Evolutionary conservation across 2,888 invertebrate genomes (phyloP), one percentile per base, ranked within the genome.

Genomic region (Caradrina clavipalpis): DNA sequence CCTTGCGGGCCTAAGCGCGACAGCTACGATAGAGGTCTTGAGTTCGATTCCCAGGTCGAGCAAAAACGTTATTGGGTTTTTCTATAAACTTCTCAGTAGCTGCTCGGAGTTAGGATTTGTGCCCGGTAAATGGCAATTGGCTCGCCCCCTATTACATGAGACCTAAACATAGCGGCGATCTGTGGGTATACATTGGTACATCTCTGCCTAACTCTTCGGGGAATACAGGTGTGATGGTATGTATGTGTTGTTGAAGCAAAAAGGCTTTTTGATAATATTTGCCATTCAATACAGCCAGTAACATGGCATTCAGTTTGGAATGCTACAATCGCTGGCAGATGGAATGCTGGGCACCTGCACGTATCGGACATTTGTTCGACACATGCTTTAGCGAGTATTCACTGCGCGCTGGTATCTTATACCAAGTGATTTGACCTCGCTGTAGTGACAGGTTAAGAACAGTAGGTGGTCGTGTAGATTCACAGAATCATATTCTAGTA

Each of bases 321-420:
- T 50, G 65, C 5, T 51, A 22, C 62, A 70, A 55, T 56, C 54
- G 61, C 60, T 26, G 54, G 61, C 49, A 42, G 7, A 26, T 50
- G 59, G 72, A 51, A 81, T 76, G 17, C 62, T 26, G 22, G 19
- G 65, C 49, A 55, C 55, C 72, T 51, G 51, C 56, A 61, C 63
- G 67, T 69, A 70, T 79, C 69, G 62, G 53, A 35, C 60, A 19
- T 11, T 49, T 59, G 54, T 50, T 67, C 70, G 39, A 55, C 65
- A 68, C 70, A 83, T 76, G 76, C 67, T 78, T 78, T 55, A 45
- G 58, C 56, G 73, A 83, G 56, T 76, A 82, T 82, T 73, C 59
- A 69, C 49, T 35, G 59, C 11, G 13, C n/a, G 31, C 45, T 62
- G 72, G 69, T 65, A 82, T 82, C 77, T 77, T 75, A 69, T 77